phyloP scores from a whole-genome alignment of 2,797 vertebrate genomes.

The Alectoris magna region DNA sequence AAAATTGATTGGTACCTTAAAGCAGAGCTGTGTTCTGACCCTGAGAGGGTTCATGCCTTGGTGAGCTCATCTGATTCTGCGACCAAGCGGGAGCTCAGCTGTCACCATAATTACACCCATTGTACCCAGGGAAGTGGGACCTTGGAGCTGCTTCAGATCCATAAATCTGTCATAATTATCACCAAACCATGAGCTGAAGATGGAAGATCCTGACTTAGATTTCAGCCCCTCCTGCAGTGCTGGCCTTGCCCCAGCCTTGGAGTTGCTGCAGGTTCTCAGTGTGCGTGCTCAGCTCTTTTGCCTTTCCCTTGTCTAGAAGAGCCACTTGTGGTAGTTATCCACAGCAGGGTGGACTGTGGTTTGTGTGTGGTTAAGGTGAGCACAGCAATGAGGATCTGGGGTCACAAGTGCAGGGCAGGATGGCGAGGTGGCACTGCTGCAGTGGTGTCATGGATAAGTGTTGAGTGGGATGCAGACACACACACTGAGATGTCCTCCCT shows the following conservation, averaged over 20 bases:
- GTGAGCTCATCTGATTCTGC: slow-evolving; percentile 12
- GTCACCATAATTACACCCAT: background rate
- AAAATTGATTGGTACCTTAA: slow-evolving; percentile 54
- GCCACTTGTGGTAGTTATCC: background rate
- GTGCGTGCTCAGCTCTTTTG: background rate
- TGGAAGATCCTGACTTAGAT: background rate
- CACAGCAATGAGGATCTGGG: background rate
- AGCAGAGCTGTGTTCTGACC: slow-evolving; percentile 24
- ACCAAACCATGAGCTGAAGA: background rate
- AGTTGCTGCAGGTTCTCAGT: background rate
- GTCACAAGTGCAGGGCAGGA: background rate
- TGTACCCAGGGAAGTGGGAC: slow-evolving; percentile 2
- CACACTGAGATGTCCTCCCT: background rate
- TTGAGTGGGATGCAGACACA: background rate
- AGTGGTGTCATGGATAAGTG: background rate
- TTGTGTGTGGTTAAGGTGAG: background rate
- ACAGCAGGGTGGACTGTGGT: background rate
- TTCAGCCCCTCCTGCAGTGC: background rate
- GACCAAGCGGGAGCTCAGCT: background rate
- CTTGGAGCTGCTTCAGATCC: slow-evolving; percentile 10
- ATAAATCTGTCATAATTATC: slow-evolving; percentile 38
- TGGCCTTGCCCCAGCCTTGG: background rate
- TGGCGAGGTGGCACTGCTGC: background rate
- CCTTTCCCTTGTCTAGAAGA: background rate
- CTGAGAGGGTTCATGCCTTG: slow-evolving; percentile 4